A percentile compares a stretch with the other conserved stretches of the same genome.
phyloP scores from a whole-genome alignment of 1,140 invertebrate species.

The Zaprionus davidi region DNA sequence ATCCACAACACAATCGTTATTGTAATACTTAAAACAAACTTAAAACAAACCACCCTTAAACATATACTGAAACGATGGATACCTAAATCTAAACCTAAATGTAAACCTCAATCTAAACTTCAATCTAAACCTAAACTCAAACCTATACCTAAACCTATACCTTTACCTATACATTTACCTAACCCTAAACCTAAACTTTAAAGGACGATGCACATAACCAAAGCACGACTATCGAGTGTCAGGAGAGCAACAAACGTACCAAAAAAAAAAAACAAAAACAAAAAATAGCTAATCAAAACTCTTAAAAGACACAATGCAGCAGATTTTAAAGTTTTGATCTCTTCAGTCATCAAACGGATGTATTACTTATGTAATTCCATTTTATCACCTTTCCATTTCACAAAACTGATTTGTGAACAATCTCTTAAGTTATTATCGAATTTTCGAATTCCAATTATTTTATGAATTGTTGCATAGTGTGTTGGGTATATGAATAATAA shows the following conservation, averaged over 20 bases:
- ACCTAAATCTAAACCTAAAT: too few relatives aligned
- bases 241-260: not conserved
- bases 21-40: too few relatives aligned
- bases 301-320: not conserved
- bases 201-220: constrained; percentile 1
- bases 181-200: not conserved
- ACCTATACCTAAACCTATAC: not conserved
- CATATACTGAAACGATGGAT: not conserved
- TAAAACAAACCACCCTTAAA: too few relatives aligned
- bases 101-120: too few relatives aligned
- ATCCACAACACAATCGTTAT: constrained; percentile 23
- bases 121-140: not conserved
- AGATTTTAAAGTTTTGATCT: not conserved
- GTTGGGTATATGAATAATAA: constrained; percentile 19
- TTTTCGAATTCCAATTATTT: not conserved
- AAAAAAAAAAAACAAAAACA: not conserved
- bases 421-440: not conserved
- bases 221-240: not conserved
- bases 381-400: not conserved
- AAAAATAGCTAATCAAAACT: not conserved
- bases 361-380: not conserved
- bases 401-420: constrained; percentile 9
- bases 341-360: not conserved
- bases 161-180: too few relatives aligned
- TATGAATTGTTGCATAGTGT: constrained; percentile 36